Evolutionary conservation across 2,113 vertebrate species (phyloP).

Genomic region (Cettia cetti): DNA sequence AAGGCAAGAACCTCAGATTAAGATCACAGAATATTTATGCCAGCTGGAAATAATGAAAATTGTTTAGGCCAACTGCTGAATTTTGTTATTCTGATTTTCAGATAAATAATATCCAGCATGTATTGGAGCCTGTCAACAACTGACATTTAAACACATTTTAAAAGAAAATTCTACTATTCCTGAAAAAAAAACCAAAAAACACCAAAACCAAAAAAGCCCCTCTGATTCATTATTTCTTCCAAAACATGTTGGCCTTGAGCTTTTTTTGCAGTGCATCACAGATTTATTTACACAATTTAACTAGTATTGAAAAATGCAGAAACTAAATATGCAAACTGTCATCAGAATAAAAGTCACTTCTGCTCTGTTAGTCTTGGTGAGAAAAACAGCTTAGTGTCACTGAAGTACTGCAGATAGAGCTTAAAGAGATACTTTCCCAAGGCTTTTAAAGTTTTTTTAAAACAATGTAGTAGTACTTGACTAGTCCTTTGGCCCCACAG

Average conservation of each 20-base stretch:
- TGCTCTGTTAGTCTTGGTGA: not conserved
- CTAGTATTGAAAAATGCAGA: not conserved
- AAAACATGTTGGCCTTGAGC: not conserved
- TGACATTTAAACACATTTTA: not conserved
- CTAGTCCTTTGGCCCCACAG: not conserved
- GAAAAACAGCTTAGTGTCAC: not conserved
- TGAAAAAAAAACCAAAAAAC: not conserved
- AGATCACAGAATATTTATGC: not conserved
- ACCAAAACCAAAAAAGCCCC: not conserved
- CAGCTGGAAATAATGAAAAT: not conserved
- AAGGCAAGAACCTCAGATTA: not conserved
- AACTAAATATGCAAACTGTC: conserved; percentile 24
- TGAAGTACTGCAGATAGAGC: not conserved
- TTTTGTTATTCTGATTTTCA: not conserved
- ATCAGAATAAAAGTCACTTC: conserved; percentile 9
- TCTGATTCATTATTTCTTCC: not conserved
- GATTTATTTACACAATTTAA: not conserved
- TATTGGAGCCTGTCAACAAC: not conserved
- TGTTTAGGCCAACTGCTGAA: not conserved
- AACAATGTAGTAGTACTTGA: not conserved
- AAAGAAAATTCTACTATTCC: not conserved
- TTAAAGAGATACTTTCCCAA: not conserved
- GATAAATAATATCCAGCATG: not conserved
- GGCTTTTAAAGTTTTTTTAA: not conserved
- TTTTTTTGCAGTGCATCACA: not conserved